Evolutionary conservation across 2,797 vertebrate species (phyloP).

Genomic region (Sphaeramia orbicularis): DNA sequence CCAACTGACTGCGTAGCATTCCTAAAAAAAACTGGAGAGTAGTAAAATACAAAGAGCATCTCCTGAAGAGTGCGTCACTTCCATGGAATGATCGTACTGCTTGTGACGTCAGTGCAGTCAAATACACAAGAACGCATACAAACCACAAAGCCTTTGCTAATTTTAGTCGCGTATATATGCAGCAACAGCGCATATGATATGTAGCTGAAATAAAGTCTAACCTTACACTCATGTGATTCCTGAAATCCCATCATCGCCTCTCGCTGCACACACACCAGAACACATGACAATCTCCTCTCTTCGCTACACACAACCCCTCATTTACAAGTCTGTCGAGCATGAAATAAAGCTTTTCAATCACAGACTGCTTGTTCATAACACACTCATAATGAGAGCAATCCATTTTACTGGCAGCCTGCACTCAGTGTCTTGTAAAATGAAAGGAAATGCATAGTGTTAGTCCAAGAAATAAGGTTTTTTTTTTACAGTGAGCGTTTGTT

Average conservation of each 20-base stretch:
- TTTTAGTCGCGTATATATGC: slow-evolving; percentile 36
- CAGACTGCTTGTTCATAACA: slow-evolving; percentile 70
- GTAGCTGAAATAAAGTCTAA: slow-evolving; percentile 35
- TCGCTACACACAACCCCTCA: slow-evolving; percentile 58
- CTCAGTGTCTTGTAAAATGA: slow-evolving; percentile 43
- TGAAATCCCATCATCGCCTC: slow-evolving; percentile 48
- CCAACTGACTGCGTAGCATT: no score
- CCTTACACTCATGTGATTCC: slow-evolving; percentile 50
- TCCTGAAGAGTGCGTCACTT: slow-evolving; percentile 6
- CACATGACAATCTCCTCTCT: slow-evolving; percentile 43
- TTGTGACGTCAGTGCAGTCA: slow-evolving; percentile 12
- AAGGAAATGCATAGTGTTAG: slow-evolving; percentile 22
- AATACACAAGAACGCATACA: slow-evolving; percentile 1
- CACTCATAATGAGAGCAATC: slow-evolving; percentile 71
- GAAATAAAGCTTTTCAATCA: slow-evolving; percentile 83
- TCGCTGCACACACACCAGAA: slow-evolving; percentile 18
- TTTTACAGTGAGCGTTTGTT: slow-evolving; percentile 10
- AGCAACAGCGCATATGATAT: slow-evolving; percentile 33
- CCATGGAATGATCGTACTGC: slow-evolving; percentile 2
- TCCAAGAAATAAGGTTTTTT: slow-evolving; percentile 23
- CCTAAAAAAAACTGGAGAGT: slow-evolving; percentile 14
- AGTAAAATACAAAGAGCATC: slow-evolving; percentile 23
- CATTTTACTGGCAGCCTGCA: slow-evolving; percentile 63
- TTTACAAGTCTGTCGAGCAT: slow-evolving; percentile 78
- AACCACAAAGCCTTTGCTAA: slow-evolving; percentile 10